These are phyloP conservation scores for Passerina amoena DNA, from an alignment of 2,113 vertebrate species.

Conservation along the genomic window DNA sequence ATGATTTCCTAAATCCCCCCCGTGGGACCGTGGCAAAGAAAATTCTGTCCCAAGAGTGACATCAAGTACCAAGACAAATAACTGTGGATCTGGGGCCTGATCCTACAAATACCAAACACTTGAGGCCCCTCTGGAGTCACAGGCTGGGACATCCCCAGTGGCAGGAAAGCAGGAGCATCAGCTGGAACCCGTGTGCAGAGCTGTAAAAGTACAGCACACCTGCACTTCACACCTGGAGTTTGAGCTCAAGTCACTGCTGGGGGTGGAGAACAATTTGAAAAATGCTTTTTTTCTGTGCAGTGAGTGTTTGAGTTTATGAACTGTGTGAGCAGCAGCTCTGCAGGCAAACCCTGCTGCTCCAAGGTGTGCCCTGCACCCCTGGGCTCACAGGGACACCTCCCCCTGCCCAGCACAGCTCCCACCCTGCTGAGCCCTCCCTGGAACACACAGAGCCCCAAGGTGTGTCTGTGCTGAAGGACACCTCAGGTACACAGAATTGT, in stretches of 20 bases:
- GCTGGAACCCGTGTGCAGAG: rapidly evolving
- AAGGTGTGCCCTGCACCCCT: background rate
- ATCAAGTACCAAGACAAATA: background rate
- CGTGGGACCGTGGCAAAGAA: background rate
- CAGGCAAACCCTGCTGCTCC: background rate
- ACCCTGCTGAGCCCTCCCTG: background rate
- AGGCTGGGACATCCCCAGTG: background rate
- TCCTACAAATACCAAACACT: background rate
- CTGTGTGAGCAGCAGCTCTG: background rate
- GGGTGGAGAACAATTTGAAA: background rate
- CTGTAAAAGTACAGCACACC: background rate
- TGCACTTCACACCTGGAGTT: rapidly evolving
- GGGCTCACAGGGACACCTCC: background rate
- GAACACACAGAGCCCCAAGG: background rate
- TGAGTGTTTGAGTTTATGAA: background rate
- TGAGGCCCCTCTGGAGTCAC: rapidly evolving
- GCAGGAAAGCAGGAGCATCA: rapidly evolving
- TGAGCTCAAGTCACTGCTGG: rapidly evolving
- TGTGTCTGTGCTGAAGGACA: rapidly evolving
- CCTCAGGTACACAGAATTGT: rapidly evolving
- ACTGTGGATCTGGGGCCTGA: background rate
- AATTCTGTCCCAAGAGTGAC: constrained; percentile 10
- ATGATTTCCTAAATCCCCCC: constrained; percentile 27
- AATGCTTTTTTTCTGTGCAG: background rate
- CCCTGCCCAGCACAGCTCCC: background rate